phyloP scores from a whole-genome alignment of 1,140 invertebrate species.

The Aphaenogaster rudis region DNA sequence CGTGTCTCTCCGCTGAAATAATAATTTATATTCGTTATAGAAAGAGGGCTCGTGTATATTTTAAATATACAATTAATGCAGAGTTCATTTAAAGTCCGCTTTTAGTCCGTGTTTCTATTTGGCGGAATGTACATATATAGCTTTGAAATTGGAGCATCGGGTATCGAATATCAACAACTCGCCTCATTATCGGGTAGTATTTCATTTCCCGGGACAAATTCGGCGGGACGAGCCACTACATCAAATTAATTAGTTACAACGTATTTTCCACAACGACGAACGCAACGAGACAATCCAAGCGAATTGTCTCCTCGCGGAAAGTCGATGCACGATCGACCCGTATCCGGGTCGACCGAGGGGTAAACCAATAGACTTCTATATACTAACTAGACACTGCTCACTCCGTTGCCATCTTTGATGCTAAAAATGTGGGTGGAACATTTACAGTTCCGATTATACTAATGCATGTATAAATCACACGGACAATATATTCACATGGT shows the following conservation, averaged over 20 bases:
- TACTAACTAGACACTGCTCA: too few relatives aligned
- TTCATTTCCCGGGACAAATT: not conserved
- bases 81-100: not conserved
- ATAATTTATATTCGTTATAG: not conserved
- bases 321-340: not conserved
- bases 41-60: not conserved
- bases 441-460: too few relatives aligned
- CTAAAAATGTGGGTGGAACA: too few relatives aligned
- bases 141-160: not conserved
- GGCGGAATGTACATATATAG: too few relatives aligned
- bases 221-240: not conserved
- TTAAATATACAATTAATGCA: not conserved
- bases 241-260: slow-evolving; percentile 1
- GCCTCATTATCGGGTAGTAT: not conserved
- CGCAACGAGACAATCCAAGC: not conserved
- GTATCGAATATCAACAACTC: not conserved
- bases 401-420: too few relatives aligned
- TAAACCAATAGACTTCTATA: too few relatives aligned
- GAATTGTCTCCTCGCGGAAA: not conserved
- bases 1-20: not conserved
- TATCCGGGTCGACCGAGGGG: too few relatives aligned
- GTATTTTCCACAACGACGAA: not conserved
- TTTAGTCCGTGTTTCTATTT: not conserved
- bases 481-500: too few relatives aligned
- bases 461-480: too few relatives aligned